Conservation (phyloP, 2,797 vertebrate genomes). For the Gymnothorax reevesii region DNA sequence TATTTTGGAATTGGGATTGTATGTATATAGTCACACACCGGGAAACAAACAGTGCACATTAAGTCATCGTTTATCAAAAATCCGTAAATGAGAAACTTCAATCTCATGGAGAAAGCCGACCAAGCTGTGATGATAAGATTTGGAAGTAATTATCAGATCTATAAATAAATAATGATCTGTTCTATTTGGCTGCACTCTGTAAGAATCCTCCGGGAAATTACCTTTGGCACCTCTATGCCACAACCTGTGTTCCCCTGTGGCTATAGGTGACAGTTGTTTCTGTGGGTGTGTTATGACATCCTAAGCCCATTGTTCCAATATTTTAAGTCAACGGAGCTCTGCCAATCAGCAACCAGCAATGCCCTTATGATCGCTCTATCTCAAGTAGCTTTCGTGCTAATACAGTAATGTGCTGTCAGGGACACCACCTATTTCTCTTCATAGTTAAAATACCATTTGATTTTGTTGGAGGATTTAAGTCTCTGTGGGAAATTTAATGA, state of each 20-base stretch:
- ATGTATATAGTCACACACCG: neutral
- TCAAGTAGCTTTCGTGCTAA: neutral
- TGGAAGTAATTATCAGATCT: neutral
- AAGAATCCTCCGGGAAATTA: neutral
- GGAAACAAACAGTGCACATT: neutral
- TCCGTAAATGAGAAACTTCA: neutral
- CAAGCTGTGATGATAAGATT: neutral
- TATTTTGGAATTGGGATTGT: too few species aligned
- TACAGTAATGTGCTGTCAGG: neutral
- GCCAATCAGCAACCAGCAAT: neutral
- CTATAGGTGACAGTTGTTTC: neutral
- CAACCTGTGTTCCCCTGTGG: neutral
- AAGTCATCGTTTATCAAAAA: neutral
- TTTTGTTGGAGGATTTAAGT: neutral
- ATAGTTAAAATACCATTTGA: neutral
- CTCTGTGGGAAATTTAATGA: neutral
- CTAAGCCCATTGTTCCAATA: neutral
- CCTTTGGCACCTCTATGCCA: neutral
- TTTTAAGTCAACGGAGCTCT: slow-evolving; percentile 1
- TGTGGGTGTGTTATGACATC: slow-evolving; percentile 11
- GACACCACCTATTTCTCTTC: neutral
- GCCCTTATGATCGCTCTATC: neutral
- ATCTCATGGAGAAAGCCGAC: neutral
- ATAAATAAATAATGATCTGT: neutral
- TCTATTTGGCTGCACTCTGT: neutral